A percentile compares a stretch with the other conserved stretches of the same genome.
phyloP scores from a whole-genome alignment of 2,888 invertebrate genomes.

The Cylloceria caligata region DNA sequence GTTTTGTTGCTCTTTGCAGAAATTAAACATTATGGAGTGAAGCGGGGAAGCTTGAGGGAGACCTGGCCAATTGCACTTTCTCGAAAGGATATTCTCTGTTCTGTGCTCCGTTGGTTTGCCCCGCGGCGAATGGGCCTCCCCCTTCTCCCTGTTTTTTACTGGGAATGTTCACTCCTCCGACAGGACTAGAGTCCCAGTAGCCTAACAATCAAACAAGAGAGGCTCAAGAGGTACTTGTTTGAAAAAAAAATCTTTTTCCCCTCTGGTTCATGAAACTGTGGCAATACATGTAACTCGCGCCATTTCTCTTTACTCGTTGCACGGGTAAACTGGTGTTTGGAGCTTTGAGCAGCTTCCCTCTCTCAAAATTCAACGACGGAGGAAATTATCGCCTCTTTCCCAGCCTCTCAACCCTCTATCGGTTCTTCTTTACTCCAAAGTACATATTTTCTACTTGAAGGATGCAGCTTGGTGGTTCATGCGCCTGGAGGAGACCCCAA shows the following conservation, averaged over 20 bases:
- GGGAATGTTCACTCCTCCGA: background rate
- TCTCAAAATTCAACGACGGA: constrained; percentile 61
- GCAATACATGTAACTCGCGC: background rate
- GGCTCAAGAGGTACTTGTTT: constrained; percentile 16
- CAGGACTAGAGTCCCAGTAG: constrained; percentile 33
- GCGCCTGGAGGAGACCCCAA: constrained; percentile 29
- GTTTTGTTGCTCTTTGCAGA: constrained; percentile 47
- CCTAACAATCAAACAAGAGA: constrained; percentile 43
- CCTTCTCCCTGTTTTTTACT: constrained; percentile 30
- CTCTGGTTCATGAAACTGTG: constrained; percentile 28
- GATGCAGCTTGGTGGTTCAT: constrained; percentile 34
- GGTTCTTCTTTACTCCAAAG: constrained; percentile 19
- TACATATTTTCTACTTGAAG: constrained; percentile 42
- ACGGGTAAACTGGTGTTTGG: background rate
- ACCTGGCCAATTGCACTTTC: constrained; percentile 61
- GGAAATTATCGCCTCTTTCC: constrained; percentile 55
- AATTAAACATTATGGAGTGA: constrained; percentile 59
- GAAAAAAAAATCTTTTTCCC: constrained; percentile 49
- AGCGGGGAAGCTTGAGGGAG: constrained; percentile 54
- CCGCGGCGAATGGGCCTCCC: constrained; percentile 33
- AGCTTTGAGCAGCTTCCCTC: background rate
- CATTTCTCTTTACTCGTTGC: background rate
- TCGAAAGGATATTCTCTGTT: constrained; percentile 15
- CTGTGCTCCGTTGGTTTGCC: constrained; percentile 36
- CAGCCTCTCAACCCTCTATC: constrained; percentile 14